These are phyloP conservation scores for Scaptomyza flava DNA, from an alignment of 2,888 invertebrate genomes.

Conservation along the genomic window DNA sequence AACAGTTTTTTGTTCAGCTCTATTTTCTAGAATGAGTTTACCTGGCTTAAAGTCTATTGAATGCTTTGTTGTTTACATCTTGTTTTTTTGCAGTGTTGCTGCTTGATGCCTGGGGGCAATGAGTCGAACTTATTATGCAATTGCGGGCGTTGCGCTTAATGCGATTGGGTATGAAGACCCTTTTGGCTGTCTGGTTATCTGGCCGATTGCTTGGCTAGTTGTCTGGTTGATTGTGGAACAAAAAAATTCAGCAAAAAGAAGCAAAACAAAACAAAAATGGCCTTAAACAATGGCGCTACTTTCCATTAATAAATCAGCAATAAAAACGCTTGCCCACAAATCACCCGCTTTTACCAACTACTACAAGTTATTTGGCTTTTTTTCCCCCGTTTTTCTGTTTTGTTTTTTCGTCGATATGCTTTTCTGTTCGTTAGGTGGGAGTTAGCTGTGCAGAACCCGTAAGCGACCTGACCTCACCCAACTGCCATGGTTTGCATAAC, in stretches of 20 bases:
- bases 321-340: conserved; percentile 44
- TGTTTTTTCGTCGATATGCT: not conserved
- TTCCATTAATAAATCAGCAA: conserved; percentile 60
- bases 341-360: conserved; percentile 52
- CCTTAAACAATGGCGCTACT: conserved; percentile 49
- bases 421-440: conserved; percentile 6
- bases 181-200: conserved; percentile 10
- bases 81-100: too few species aligned
- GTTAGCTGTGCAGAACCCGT: conserved; percentile 29
- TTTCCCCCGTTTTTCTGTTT: not conserved
- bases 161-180: conserved; percentile 51
- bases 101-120: not conserved
- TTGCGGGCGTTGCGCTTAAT: conserved; percentile 48
- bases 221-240: conserved; percentile 18
- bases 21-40: too few species aligned
- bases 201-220: conserved; percentile 6
- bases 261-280: conserved; percentile 18
- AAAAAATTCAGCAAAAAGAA: conserved; percentile 34
- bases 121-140: conserved; percentile 46
- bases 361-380: conserved; percentile 1
- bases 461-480: conserved; percentile 51
- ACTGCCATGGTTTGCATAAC: conserved; percentile 53
- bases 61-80: too few species aligned
- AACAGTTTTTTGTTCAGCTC: too few species aligned
- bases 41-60: too few species aligned